Base-by-base conservation (phyloP, 1,140 invertebrate genomes). In the Calliopsis andreniformis region DNA sequence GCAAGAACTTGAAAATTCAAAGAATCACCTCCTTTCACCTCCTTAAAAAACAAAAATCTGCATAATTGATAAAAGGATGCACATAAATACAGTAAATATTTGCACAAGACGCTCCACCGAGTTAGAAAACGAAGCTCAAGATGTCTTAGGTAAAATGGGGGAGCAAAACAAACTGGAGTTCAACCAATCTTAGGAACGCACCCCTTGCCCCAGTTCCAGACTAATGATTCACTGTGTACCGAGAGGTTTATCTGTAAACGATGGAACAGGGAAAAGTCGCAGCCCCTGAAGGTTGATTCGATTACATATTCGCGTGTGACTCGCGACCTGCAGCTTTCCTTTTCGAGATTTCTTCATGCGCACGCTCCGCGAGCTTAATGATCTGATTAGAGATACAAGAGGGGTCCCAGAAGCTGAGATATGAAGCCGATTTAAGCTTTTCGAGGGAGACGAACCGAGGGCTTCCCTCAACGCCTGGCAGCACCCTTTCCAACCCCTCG, bases 391-490 rank as follows among this genome's bases (percentile, higher is more conserved):
- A 76, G 82, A 84, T 85, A 82, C 76, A 77, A 75, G 76, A 63
- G 81, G 78, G 55, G 79, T 69, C 67, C 76, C 7, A 23, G 70
- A 49, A 66, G 47, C 61, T 69, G 77, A 78, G 84, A 80, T 79
- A 76, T 76, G 73, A 85, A 85, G 85, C 81, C 85, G 85, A 86
- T 86, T 86, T 83, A 76, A 86, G 83, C 81, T 85, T 85, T 85
- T 73, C 66, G 67, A 75, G 75, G 78, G 83, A 85, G 82, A 62
- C 64, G 56, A 70, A 55, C 32, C 73, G 61, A 73, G 64, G 72
- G 71, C 39, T 69, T 73, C 59, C 45, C 73, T 53, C 63, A 55
- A 55, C 71, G 71, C 85, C 49, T 85, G 85, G 86, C 83, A 87
- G 85, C 86, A 85, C 85, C 86, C 86, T 83, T 70, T 28, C 32